These are phyloP conservation scores for Ferdinandea cuprea DNA, from an alignment of 2,888 invertebrate genomes.

Conservation along the genomic window DNA sequence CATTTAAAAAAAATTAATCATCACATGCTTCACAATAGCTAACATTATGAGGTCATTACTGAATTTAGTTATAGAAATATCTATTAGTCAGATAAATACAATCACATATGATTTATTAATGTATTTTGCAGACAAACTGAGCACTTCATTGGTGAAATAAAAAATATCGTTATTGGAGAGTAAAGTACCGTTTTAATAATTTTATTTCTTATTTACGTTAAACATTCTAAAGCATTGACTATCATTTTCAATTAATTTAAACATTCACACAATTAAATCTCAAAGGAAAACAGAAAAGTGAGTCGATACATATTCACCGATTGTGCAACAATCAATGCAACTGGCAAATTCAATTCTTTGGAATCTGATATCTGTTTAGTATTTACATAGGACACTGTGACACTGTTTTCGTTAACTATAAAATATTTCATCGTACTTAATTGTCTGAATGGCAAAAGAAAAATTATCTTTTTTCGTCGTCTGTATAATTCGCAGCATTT, in stretches of 20 bases:
- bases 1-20: conserved; percentile 39
- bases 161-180: conserved; percentile 15
- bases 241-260: conserved; percentile 27
- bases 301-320: conserved; percentile 16
- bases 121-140: conserved; percentile 9
- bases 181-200: neutral
- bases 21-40: conserved; percentile 38
- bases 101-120: conserved; percentile 4
- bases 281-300: neutral
- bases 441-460: too few relatives aligned
- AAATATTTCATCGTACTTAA: neutral
- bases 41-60: conserved; percentile 53
- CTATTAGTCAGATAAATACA: conserved; percentile 28
- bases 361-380: conserved; percentile 43
- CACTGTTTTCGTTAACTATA: conserved; percentile 40
- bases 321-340: conserved; percentile 38
- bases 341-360: conserved; percentile 21
- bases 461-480: too few relatives aligned
- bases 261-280: conserved; percentile 11
- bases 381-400: conserved; percentile 19
- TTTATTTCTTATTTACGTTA: neutral
- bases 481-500: too few relatives aligned
- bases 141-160: neutral
- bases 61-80: conserved; percentile 33
- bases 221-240: conserved; percentile 22